Conservation (phyloP, 2,797 vertebrate species). For the Podarcis siculus region DNA sequence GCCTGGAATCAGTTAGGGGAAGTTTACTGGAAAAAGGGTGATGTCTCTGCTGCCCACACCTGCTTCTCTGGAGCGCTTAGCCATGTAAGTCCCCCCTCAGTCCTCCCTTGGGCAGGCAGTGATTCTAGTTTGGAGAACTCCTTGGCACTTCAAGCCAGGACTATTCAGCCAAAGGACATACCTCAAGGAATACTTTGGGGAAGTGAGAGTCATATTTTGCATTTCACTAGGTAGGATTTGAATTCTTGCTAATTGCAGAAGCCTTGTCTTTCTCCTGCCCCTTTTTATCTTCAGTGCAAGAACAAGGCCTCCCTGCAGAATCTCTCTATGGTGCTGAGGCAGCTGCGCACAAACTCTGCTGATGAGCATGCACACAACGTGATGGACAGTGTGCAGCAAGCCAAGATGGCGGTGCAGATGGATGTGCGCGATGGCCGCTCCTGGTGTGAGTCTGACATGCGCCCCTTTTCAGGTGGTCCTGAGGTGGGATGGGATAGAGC, state of each 20-base stretch:
- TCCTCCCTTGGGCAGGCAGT: background rate
- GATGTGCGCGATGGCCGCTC: conserved; percentile 88
- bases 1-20: conserved; percentile 93
- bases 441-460: conserved; percentile 85
- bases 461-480: no score
- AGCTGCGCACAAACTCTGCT: conserved; percentile 76
- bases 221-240: no score
- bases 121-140: background rate
- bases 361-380: conserved; percentile 81
- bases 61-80: conserved; percentile 91
- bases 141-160: background rate
- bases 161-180: background rate
- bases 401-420: conserved; percentile 88
- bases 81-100: conserved; percentile 76
- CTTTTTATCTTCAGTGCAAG: conserved; percentile 78
- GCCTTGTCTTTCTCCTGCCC: background rate
- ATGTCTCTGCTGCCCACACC: conserved; percentile 85
- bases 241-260: background rate
- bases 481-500: background rate
- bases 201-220: background rate
- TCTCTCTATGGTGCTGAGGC: conserved; percentile 92
- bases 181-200: background rate
- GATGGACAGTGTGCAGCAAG: conserved; percentile 88
- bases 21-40: conserved; percentile 93
- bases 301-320: conserved; percentile 92